A percentile compares a stretch with the other conserved stretches of the same genome.
Conservation (phyloP, 2,888 invertebrate genomes). For the Rhopalosiphum nymphaeae region DNA sequence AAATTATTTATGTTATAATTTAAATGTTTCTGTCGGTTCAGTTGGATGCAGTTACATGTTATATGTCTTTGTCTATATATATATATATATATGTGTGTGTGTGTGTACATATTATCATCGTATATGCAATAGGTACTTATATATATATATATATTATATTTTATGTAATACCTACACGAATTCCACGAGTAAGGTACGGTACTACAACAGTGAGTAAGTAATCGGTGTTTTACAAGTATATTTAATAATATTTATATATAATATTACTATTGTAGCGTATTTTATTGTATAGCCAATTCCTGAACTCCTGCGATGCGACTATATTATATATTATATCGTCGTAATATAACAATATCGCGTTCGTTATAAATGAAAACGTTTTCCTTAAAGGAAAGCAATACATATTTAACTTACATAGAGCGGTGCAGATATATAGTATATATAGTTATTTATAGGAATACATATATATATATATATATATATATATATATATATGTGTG, state of each 20-base stretch:
- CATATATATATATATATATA: neutral
- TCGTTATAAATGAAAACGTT: constrained; percentile 27
- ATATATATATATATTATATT: neutral
- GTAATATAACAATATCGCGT: neutral
- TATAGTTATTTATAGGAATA: neutral
- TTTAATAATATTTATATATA: neutral
- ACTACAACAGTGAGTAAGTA: neutral
- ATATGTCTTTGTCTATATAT: neutral
- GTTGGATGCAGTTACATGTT: neutral
- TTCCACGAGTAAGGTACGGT: neutral
- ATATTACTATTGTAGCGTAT: neutral
- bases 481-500: too few relatives aligned
- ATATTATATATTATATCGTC: neutral
- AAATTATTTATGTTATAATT: constrained; percentile 11
- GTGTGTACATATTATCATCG: neutral
- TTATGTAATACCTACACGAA: neutral
- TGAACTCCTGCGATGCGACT: neutral
- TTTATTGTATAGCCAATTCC: neutral
- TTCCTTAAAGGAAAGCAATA: constrained; percentile 40
- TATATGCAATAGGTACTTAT: neutral
- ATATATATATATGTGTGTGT: neutral
- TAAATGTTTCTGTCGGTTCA: constrained; percentile 9
- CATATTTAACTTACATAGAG: neutral
- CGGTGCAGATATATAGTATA: neutral
- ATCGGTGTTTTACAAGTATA: neutral